Evolutionary conservation across 64 coral and sea anemone genomes (phyloP).

Genomic region (Astreopora myriophthalma): DNA sequence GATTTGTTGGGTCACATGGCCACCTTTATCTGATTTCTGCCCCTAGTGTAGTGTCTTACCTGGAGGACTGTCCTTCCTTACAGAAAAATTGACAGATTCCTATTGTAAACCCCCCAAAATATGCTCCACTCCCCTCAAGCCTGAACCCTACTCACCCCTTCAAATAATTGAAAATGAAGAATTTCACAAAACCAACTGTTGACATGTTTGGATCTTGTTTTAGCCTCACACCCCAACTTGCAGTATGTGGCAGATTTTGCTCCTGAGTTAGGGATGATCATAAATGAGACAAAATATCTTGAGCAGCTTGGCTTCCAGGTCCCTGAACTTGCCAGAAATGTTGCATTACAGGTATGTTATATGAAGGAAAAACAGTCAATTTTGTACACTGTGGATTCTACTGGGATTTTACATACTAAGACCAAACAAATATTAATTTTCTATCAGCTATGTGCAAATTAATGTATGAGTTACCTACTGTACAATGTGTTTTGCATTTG

Average conservation of each 20-base stretch:
- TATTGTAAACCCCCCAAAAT: too few relatives aligned
- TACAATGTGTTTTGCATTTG: too few relatives aligned
- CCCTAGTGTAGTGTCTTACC: too few relatives aligned
- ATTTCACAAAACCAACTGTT: neutral
- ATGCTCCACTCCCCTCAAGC: too few relatives aligned
- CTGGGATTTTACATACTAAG: neutral
- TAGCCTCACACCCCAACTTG: slow-evolving; percentile 77
- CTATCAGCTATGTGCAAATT: too few relatives aligned
- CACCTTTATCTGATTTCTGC: too few relatives aligned
- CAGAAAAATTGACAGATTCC: too few relatives aligned
- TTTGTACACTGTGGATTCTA: neutral
- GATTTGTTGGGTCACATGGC: too few relatives aligned
- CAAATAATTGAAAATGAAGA: neutral
- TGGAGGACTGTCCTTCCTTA: too few relatives aligned
- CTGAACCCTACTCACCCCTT: too few relatives aligned
- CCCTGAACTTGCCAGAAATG: slow-evolving; percentile 96
- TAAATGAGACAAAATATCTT: slow-evolving; percentile 94
- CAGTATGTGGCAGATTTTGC: slow-evolving; percentile 98
- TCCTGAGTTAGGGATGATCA: slow-evolving; percentile 85
- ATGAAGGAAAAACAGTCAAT: neutral
- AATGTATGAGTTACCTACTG: too few relatives aligned
- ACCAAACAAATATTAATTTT: too few relatives aligned
- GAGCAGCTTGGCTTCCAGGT: slow-evolving; percentile 98
- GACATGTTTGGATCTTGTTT: neutral
- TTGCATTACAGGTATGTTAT: slow-evolving; percentile 82